Conservation (phyloP, 2,113 vertebrate genomes). For the Rhinolophus ferrumequinum region DNA sequence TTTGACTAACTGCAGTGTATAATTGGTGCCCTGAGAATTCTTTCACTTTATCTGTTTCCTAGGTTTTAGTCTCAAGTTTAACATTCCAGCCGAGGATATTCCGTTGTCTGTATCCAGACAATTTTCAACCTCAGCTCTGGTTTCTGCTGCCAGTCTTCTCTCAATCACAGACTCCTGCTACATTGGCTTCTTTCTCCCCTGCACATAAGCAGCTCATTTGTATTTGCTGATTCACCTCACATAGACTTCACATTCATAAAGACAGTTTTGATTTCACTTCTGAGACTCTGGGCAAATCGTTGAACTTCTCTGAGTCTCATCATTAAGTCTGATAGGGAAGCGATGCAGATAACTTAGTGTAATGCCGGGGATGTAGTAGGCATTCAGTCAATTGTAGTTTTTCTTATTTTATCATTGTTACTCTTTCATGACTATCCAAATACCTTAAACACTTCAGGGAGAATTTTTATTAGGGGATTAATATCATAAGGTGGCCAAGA, state of each 20-base stretch:
- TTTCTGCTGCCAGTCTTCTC: background rate
- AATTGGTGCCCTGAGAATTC: background rate
- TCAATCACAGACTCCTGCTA: background rate
- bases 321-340: background rate
- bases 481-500: background rate
- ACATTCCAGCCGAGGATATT: background rate
- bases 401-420: background rate
- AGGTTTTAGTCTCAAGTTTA: background rate
- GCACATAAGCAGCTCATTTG: background rate
- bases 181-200: background rate
- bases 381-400: background rate
- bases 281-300: background rate
- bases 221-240: background rate
- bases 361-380: background rate
- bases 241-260: background rate
- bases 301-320: background rate
- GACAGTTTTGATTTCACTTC: background rate
- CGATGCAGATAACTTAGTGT: background rate
- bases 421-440: background rate
- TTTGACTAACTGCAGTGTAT: background rate
- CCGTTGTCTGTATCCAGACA: background rate
- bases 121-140: background rate
- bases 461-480: background rate
- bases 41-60: background rate
- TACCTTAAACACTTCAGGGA: background rate